Evolutionary conservation across 2,113 vertebrate species (phyloP), one percentile per base, ranked within the genome.

Genomic region (Oncorhynchus tshawytscha): DNA sequence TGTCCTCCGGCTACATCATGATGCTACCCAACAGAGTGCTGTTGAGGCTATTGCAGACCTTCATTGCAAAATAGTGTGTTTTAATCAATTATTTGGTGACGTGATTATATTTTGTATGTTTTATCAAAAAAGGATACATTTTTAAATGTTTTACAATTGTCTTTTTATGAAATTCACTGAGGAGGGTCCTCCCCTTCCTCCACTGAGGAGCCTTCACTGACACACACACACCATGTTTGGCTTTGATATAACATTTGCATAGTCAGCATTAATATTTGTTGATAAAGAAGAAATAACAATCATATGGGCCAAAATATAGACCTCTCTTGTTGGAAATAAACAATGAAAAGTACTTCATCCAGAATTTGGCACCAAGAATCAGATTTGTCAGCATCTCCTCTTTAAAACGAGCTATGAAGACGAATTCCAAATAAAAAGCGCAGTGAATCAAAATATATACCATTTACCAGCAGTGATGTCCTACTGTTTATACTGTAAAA

Each of bases 401-500:
- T 69, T 51, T 67, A 77, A 80, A 86, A 87, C 71, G 89, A 80
- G 76, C 39, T 9, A 85, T 80, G 77, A 88, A 85, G 81, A 90
- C 77, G 71, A 80, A 88, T 80, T 84, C 82, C 87, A 88, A 88
- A 82, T 83, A 88, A 88, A 88, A 88, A 67, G 81, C 82, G 39
- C 39, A 72, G 77, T 64, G 62, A 81, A 77, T 75, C 82, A 76
- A 78, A 73, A 86, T 87, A 88, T 81, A 84, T 87, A 82, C 83
- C 22, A 60, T 91, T 90, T 88, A 85, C 83, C 78, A 84, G 87
- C 82, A 83, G 79, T 84, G 83, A 88, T 72, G 70, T 78, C 74
- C 77, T 27, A 73, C 78, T 70, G 85, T 75, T 82, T 70, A 31
- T 60, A 67, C 74, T 77, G 74, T 75, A 24, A 67, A 54, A 31